Evolutionary conservation across 2,888 invertebrate species (phyloP), one percentile per base, ranked within the genome.

Genomic region (Rhingia campestris): DNA sequence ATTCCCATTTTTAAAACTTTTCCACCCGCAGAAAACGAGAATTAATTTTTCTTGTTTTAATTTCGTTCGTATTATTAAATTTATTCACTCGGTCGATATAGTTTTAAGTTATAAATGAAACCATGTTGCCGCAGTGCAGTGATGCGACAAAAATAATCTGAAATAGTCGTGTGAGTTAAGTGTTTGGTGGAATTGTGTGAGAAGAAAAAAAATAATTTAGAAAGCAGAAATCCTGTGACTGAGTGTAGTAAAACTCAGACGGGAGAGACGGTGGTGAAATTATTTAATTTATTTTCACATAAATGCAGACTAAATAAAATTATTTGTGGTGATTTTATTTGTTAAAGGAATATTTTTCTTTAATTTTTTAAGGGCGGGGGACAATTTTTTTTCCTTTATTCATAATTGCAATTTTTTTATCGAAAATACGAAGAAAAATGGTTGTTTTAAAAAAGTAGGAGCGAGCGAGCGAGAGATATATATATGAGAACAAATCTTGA

Each of bases 351-450:
- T n/a, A 32, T 59, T 41, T 51, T 49, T 75, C 45, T 58, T 67
- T 10, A 47, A 4, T 30, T 51, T 58, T n/a, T n/a, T n/a, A 61
- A 67, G 76, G 69, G 75, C 51, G 67, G 74, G 33, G 35, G 9
- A 76, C 47, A 64, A 37, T 53, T 53, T 45, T 63, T 53, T 64
- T 32, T 47, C 33, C 33, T 39, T 47, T 66, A 54, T 63, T 69
- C 59, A 22, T 64, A 51, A 47, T 64, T 70, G 49, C 35, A 54
- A 49, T 76, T 72, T 76, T 80, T 74, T 72, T 80, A 51, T 51
- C 59, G 47, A 49, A 75, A 81, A 81, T 72, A 59, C 72, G 33
- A 82, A 82, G 82, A 63, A 82, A 79, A 82, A 79, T 67, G 67
- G 73, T 69, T 72, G 69, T 56, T 56, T 51, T 47, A 61, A 32